Conservation (phyloP, 2,888 invertebrate genomes). For the Ephialtes manifestator region DNA sequence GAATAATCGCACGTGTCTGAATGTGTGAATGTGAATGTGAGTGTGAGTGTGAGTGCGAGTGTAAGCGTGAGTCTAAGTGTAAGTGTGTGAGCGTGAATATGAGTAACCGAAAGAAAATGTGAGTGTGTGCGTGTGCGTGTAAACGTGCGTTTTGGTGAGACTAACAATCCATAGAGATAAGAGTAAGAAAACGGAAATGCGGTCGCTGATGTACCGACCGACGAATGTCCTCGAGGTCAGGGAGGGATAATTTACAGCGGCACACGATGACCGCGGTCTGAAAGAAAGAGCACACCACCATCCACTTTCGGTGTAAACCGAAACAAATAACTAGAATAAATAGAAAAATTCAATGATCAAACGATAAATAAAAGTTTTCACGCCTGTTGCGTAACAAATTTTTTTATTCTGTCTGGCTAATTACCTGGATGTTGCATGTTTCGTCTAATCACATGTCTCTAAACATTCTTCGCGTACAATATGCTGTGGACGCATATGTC, state of each 20-base stretch:
- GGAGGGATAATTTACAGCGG: slow-evolving; percentile 28
- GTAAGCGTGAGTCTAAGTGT: neutral
- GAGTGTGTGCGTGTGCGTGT: neutral
- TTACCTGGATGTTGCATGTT: neutral
- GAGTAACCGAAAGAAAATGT: neutral
- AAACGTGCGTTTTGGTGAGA: no score
- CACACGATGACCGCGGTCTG: slow-evolving; percentile 8
- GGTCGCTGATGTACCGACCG: slow-evolving; percentile 66
- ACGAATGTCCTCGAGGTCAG: slow-evolving; percentile 26
- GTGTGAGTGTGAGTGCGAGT: neutral
- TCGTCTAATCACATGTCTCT: neutral
- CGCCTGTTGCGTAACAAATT: slow-evolving; percentile 1
- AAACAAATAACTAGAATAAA: neutral
- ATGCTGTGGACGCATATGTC: neutral
- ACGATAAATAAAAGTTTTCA: neutral
- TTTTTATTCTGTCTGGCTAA: neutral
- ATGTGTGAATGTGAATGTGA: neutral
- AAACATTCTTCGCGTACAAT: neutral
- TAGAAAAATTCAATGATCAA: slow-evolving; percentile 8
- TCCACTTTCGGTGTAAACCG: neutral
- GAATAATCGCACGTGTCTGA: neutral
- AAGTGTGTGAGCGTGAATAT: neutral
- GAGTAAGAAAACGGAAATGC: slow-evolving; percentile 13
- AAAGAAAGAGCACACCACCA: neutral
- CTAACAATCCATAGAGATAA: neutral